Percentiles rank a stretch among this genome's conserved stretches.
Evolutionary conservation across 2,797 vertebrate species (phyloP).

Genomic region (Macropus fuliginosus): DNA sequence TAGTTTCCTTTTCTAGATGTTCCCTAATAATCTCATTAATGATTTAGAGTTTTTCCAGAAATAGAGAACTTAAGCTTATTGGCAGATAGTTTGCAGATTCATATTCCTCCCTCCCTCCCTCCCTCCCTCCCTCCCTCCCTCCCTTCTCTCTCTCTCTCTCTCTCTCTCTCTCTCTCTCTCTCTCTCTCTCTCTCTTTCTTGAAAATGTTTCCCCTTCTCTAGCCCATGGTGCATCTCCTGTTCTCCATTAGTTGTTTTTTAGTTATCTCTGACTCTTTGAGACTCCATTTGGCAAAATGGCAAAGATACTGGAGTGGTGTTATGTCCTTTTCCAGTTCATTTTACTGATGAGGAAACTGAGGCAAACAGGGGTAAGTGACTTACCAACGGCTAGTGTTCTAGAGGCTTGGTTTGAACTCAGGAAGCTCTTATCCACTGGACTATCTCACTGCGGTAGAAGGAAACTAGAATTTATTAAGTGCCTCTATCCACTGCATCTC

Average conservation of each 20-base stretch:
- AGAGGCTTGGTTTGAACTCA: background rate
- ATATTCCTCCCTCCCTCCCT: no score
- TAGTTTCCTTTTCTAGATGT: background rate
- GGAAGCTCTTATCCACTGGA: background rate
- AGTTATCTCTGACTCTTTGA: background rate
- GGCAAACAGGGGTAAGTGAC: background rate
- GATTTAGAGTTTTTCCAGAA: background rate
- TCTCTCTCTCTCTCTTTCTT: no score
- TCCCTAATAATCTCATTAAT: background rate
- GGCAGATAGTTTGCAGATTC: background rate
- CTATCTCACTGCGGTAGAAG: background rate
- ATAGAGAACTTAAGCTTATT: background rate
- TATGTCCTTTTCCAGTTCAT: background rate
- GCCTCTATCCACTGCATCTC: background rate
- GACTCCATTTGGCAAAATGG: background rate
- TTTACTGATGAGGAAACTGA: background rate
- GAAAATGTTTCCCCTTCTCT: background rate
- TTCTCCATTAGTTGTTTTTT: background rate
- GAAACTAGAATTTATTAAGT: background rate
- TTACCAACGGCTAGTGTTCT: background rate
- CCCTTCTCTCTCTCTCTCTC: no score
- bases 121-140: no score
- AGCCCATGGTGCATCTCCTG: background rate
- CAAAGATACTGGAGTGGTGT: background rate
- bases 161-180: background rate